Evolutionary conservation across 2,888 invertebrate genomes (phyloP), one percentile per base, ranked within the genome.

Genomic region (Junonia oenone): DNA sequence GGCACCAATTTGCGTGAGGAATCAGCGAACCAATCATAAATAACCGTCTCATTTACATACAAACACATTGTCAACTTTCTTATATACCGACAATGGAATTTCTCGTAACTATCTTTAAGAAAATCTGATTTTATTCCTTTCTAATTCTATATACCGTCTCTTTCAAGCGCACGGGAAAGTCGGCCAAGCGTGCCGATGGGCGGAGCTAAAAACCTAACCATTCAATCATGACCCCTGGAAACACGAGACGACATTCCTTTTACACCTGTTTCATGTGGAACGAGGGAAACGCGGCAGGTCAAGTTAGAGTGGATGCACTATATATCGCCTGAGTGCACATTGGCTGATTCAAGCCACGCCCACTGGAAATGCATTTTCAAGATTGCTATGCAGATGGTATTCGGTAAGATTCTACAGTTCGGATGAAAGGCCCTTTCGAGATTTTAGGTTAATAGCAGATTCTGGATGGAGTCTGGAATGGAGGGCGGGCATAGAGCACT

Each of bases 241-340:
- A 80, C 76, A 70, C 76, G 72, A 71, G 64, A 54, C 61, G 63
- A 63, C 61, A 63, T 75, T 72, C 75, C 73, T 67, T 56, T 49
- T 59, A 55, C 64, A 62, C 67, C 71, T 55, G 59, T 67, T 75
- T 72, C 66, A 58, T 55, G 65, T 70, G 57, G 63, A 58, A 47
- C 59, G 59, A 60, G 72, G 69, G 75, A 65, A 66, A 66, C 56
- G 66, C 59, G 72, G 79, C 1, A 68, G 79, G 51, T 71, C 78
- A 59, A 6, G 22, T 15, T 11, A 38, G 1, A 49, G 15, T 83
- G 83, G 86, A 64, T 76, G 82, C 73, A 74, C 83, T 86, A 89
- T 77, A 86, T 83, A 87, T 83, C 89, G 90, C 88, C 83, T 89
- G 87, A 88, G 56, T 90, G 88, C 85, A 90, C 90, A 91, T 91